Conservation (phyloP, 2,797 vertebrate species). For the Poecilia gillii region DNA sequence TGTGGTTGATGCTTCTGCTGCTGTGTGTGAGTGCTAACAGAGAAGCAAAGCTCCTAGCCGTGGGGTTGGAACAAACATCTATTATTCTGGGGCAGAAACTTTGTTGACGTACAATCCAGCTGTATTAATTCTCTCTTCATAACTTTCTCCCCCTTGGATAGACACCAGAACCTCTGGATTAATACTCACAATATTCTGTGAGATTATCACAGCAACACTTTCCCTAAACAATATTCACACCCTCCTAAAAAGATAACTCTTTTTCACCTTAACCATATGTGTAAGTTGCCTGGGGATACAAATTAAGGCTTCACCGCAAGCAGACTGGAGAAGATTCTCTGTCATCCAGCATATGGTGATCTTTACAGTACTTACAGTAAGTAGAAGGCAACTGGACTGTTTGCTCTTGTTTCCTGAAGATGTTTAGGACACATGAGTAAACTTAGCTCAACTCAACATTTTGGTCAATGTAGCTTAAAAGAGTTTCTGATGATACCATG, state of each 20-base stretch:
- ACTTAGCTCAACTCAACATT: not conserved
- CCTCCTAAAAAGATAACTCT: not conserved
- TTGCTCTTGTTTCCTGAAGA: not conserved
- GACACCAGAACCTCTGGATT: not conserved
- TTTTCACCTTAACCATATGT: not conserved
- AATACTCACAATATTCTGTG: not conserved
- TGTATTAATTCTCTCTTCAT: not conserved
- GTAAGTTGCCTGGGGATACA: not conserved
- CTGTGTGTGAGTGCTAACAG: not conserved
- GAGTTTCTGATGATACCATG: not conserved
- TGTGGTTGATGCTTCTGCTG: not conserved
- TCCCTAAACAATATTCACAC: not conserved
- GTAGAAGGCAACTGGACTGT: not conserved
- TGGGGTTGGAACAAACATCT: not conserved
- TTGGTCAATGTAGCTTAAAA: not conserved
- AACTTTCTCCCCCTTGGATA: not conserved
- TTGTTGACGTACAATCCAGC: not conserved
- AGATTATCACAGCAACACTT: not conserved
- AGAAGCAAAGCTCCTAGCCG: not conserved
- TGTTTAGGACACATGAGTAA: not conserved
- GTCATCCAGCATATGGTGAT: not conserved
- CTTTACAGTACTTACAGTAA: not conserved
- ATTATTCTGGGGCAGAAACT: not conserved
- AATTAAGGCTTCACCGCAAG: not conserved
- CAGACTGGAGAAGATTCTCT: not conserved